These are phyloP conservation scores for Chlamydotis undulata DNA, from an alignment of 2,113 vertebrate species.

Conservation along the genomic window DNA sequence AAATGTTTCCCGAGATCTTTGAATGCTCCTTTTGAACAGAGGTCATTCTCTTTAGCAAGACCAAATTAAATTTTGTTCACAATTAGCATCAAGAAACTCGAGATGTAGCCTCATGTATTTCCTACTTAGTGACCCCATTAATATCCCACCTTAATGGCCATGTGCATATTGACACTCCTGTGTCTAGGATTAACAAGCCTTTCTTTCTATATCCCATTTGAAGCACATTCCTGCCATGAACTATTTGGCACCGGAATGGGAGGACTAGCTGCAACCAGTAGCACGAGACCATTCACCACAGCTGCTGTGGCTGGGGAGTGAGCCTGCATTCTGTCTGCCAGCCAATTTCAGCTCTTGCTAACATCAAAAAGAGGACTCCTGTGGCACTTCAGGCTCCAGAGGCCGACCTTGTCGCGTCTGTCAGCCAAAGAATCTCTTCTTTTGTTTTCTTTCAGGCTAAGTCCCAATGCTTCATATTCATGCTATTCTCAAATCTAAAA, in stretches of 20 bases:
- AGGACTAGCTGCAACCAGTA: not conserved
- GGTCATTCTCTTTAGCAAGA: not conserved
- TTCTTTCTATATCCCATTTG: not conserved
- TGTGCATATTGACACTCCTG: not conserved
- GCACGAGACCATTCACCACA: not conserved
- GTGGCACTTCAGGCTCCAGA: not conserved
- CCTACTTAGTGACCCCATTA: not conserved
- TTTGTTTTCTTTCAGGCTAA: not conserved
- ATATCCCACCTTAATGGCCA: not conserved
- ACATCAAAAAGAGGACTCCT: not conserved
- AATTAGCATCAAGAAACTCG: not conserved
- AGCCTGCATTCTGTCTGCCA: not conserved
- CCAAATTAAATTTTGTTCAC: not conserved
- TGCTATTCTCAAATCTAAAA: not conserved
- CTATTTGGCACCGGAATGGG: not conserved
- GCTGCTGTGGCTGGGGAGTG: fast-evolving
- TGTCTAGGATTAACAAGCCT: not conserved
- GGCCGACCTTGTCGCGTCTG: not conserved
- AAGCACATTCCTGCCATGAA: not conserved
- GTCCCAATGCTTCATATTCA: not conserved
- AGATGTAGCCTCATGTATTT: not conserved
- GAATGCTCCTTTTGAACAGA: not conserved
- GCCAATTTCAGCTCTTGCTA: not conserved
- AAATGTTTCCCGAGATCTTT: not conserved
- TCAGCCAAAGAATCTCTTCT: not conserved